Evolutionary conservation across 2,113 vertebrate genomes (phyloP).

Genomic region (Siniperca knerii): DNA sequence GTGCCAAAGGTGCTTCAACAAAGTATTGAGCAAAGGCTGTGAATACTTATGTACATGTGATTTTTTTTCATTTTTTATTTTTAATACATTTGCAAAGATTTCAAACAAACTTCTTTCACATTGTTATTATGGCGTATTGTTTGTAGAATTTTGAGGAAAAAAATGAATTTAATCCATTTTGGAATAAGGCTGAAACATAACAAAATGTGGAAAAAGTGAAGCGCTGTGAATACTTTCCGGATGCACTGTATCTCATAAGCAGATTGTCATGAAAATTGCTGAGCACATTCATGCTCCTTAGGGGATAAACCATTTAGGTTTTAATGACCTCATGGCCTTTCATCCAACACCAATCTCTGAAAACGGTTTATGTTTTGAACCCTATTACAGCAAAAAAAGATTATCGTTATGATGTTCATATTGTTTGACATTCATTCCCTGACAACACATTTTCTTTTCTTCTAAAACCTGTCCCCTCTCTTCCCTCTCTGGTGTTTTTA

Average conservation of each 20-base stretch:
- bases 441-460: background rate
- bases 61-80: too few species aligned
- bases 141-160: too few species aligned
- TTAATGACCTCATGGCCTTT: background rate
- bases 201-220: too few species aligned
- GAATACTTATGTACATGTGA: too few species aligned
- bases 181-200: too few species aligned
- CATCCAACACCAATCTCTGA: background rate
- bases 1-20: too few species aligned
- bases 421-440: background rate
- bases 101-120: too few species aligned
- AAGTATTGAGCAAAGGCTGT: too few species aligned
- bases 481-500: constrained; percentile 63
- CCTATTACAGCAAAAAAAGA: background rate
- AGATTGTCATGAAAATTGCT: background rate
- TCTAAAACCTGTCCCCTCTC: background rate
- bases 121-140: too few species aligned
- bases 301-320: background rate
- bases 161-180: too few species aligned
- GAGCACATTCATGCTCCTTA: background rate
- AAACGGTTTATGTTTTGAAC: background rate
- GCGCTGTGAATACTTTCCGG: too few species aligned
- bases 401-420: background rate
- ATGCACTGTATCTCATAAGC: background rate
- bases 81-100: too few species aligned